A percentile compares a stretch with the other conserved stretches of the same genome.
phyloP scores from a whole-genome alignment of 2,113 vertebrate species.

The Onychostoma macrolepis region DNA sequence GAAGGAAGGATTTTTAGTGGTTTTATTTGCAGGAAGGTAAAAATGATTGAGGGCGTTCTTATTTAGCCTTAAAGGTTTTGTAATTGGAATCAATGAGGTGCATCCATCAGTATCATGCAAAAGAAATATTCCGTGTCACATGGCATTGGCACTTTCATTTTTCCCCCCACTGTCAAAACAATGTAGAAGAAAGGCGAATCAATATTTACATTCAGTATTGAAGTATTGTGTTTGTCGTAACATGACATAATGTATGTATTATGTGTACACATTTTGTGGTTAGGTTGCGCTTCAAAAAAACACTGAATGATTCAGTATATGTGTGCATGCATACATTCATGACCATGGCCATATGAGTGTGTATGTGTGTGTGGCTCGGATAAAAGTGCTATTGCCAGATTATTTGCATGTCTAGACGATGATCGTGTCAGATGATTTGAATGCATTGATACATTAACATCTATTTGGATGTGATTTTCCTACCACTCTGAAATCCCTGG shows the following conservation, averaged over 20 bases:
- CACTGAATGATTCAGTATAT: background rate
- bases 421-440: conserved; percentile 31
- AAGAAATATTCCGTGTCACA: conserved; percentile 61
- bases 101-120: conserved; percentile 72
- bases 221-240: conserved; percentile 61
- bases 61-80: conserved; percentile 67
- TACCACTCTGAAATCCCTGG: background rate
- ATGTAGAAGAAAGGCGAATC: conserved; percentile 61
- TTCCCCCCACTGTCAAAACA: conserved; percentile 58
- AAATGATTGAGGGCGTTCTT: conserved; percentile 67
- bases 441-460: conserved; percentile 35
- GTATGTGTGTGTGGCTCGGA: background rate
- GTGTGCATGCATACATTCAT: background rate
- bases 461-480: conserved; percentile 15
- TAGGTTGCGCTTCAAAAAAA: background rate
- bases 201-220: conserved; percentile 73
- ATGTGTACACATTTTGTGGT: conserved; percentile 40
- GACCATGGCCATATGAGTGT: background rate
- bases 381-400: conserved; percentile 29
- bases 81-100: conserved; percentile 73
- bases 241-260: conserved; percentile 51
- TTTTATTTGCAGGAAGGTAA: conserved; percentile 54
- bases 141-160: conserved; percentile 61
- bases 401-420: conserved; percentile 23
- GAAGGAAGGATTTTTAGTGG: conserved; percentile 51